Base-by-base conservation (phyloP, 2,113 vertebrate species). In the Gavia stellata region DNA sequence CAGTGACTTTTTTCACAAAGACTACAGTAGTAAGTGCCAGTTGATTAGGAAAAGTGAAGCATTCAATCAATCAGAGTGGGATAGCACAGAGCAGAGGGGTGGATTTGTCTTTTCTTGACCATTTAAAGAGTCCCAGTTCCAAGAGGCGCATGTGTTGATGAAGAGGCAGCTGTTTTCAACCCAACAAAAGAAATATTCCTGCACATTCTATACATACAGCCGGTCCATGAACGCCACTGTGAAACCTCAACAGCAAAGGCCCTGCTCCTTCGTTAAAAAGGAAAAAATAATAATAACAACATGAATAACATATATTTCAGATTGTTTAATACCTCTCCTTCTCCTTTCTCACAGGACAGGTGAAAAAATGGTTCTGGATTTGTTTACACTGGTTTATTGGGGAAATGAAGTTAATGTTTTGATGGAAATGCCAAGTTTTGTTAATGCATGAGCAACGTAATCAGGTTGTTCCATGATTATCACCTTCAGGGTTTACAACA, bases 21-120 rank as follows among this genome's bases (percentile, higher is more conserved):
- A 8, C 34, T 38, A 49, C 3, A 18, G 20, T n/a, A 82, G 0
- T 9, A 66, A 88, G 23, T 58, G 12, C 24, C 3, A 1, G 9
- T 3, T 78, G 62, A 38, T 26, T 17, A 71, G 15, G 8, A 68
- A 23, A 83, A 85, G 19, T 2, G 0, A 56, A 28, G 26, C 0
- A 0, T 50, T 75, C 38, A 53, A 14, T 36, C 49, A 56, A 9
- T 45, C 49, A 21, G 17, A 63, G 56, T 5, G 11, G 6, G 10
- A 20, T 0, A 80, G 36, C 28, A 74, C 31, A 7, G 0, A 62
- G 59, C 12, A 89, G 34, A 81, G 50, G 1, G 9, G 9, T 4
- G 52, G 36, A 38, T 53, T 36, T 73, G 16, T 71, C 58, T 87
- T 36, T 38, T 34, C 10, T 8, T 14, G 18, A 80, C 12, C 18